Evolutionary conservation across 1,140 invertebrate genomes (phyloP).

Genomic region (Magallana gigas): DNA sequence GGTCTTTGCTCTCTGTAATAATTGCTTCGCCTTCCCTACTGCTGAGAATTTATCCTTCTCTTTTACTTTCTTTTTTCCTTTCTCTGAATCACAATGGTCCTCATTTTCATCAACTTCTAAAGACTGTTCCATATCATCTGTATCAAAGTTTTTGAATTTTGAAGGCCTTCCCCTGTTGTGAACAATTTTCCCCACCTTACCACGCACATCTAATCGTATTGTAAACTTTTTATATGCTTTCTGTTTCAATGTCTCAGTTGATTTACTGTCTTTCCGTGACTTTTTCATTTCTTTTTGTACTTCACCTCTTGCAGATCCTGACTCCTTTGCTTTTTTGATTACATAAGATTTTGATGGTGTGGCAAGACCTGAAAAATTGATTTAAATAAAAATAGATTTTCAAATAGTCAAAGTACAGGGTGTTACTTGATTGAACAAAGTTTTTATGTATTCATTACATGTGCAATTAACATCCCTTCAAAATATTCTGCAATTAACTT

Average conservation of each 20-base stretch:
- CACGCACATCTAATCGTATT: neutral
- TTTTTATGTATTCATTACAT: too few relatives aligned
- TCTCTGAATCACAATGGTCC: neutral
- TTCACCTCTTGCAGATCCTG: neutral
- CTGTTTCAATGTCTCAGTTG: slow-evolving; percentile 44
- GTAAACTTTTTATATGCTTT: neutral
- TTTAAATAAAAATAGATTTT: too few relatives aligned
- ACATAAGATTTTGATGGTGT: slow-evolving; percentile 39
- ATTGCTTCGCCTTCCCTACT: slow-evolving; percentile 61
- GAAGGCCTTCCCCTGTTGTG: slow-evolving; percentile 42
- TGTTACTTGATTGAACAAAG: too few relatives aligned
- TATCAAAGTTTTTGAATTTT: slow-evolving; percentile 5
- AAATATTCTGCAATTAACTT: too few relatives aligned
- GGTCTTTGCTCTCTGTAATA: slow-evolving; percentile 69
- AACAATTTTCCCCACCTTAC: slow-evolving; percentile 5
- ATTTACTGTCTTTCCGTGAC: slow-evolving; percentile 44
- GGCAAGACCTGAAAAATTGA: neutral
- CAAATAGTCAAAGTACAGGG: too few relatives aligned
- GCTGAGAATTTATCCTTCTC: slow-evolving; percentile 46
- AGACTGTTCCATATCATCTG: neutral
- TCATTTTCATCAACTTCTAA: slow-evolving; percentile 12
- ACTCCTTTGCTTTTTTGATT: slow-evolving; percentile 38
- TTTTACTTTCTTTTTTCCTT: slow-evolving; percentile 44
- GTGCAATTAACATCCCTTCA: too few relatives aligned
- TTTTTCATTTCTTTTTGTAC: slow-evolving; percentile 43